Evolutionary conservation across 2,113 vertebrate species (phyloP).

Genomic region (Ictalurus furcatus): DNA sequence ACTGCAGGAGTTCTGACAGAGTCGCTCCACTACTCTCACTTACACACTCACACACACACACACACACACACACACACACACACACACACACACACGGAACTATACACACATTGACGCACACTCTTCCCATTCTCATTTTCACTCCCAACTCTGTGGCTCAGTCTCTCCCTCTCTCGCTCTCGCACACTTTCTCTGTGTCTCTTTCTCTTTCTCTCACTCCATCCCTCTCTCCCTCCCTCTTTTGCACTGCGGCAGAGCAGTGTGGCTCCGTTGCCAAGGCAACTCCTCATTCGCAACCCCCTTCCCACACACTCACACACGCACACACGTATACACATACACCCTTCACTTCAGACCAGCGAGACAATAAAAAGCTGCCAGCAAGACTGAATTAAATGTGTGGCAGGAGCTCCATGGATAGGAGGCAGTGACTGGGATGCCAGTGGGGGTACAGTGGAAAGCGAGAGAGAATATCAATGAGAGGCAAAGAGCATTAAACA

Average conservation of each 20-base stretch:
- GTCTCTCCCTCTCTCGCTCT: conserved; percentile 24
- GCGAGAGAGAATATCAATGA: conserved; percentile 27
- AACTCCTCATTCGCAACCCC: conserved; percentile 71
- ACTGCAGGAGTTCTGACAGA: conserved; percentile 53
- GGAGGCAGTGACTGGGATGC: conserved; percentile 35
- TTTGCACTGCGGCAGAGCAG: conserved; percentile 79
- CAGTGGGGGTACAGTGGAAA: conserved; percentile 42
- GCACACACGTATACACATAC: conserved; percentile 44
- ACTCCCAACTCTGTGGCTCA: conserved; percentile 37
- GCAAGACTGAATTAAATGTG: conserved; percentile 54
- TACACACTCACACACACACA: neutral
- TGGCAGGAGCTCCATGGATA: conserved; percentile 33
- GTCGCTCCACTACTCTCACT: conserved; percentile 20
- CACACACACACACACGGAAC: conserved; percentile 15
- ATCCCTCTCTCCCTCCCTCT: conserved; percentile 49
- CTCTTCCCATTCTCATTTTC: conserved; percentile 52
- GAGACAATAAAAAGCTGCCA: conserved; percentile 57
- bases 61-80: neutral
- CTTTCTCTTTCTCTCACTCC: conserved; percentile 31
- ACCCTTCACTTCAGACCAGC: conserved; percentile 53
- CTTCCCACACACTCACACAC: conserved; percentile 61
- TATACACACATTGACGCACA: conserved; percentile 15
- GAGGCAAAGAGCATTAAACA: conserved; percentile 20
- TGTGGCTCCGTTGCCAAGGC: conserved; percentile 83
- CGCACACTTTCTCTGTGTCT: conserved; percentile 9